Conservation (phyloP, 1,140 invertebrate genomes). For the Drosophila pseudoobscura region DNA sequence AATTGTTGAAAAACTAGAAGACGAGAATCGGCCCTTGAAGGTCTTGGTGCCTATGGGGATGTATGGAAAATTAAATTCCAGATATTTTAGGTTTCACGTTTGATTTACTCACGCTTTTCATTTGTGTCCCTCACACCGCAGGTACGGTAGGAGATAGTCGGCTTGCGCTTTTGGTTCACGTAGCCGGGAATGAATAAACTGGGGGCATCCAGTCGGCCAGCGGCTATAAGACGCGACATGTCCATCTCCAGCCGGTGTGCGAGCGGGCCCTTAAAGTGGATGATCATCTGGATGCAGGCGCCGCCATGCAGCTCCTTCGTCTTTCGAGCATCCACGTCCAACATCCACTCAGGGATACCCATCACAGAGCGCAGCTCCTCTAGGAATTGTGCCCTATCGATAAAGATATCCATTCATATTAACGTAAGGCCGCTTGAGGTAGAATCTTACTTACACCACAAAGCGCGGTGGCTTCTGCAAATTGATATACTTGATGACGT, state of each 20-base stretch:
- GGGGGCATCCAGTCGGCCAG: constrained; percentile 89
- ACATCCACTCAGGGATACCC: constrained; percentile 95
- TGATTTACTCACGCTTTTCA: constrained; percentile 85
- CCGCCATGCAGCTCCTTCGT: constrained; percentile 91
- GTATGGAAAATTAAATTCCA: neutral
- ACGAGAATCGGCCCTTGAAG: constrained; percentile 59
- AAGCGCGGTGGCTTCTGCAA: constrained; percentile 94
- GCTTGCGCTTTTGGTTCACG: constrained; percentile 88
- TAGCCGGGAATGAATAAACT: constrained; percentile 92
- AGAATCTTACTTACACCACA: constrained; percentile 88
- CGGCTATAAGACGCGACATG: constrained; percentile 89
- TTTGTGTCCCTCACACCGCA: constrained; percentile 89
- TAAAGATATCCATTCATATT: neutral
- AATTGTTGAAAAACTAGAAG: constrained; percentile 37
- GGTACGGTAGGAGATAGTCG: constrained; percentile 88
- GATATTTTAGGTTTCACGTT: neutral
- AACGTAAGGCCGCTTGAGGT: neutral
- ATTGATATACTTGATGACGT: constrained; percentile 95
- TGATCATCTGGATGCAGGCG: constrained; percentile 92
- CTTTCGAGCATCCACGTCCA: constrained; percentile 92
- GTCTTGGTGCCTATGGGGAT: constrained; percentile 59
- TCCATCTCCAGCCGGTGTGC: constrained; percentile 89
- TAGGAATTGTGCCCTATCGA: constrained; percentile 90
- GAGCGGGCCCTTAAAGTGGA: constrained; percentile 93
- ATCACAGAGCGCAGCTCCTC: constrained; percentile 91